A percentile compares a stretch with the other conserved stretches of the same genome.
Evolutionary conservation across 2,797 vertebrate species (phyloP).

Genomic region (Sciurus carolinensis): DNA sequence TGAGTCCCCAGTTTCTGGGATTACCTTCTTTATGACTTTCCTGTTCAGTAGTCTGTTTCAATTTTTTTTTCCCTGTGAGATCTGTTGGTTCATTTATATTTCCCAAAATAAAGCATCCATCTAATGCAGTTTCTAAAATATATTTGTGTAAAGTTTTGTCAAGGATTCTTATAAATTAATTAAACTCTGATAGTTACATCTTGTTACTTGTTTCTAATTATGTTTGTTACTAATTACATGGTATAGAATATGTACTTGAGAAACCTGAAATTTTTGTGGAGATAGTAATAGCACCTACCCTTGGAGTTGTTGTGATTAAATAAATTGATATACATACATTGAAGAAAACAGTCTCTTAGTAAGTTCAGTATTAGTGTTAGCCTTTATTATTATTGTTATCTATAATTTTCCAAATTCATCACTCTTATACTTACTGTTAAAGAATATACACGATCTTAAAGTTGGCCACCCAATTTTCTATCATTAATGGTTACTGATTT

Average conservation of each 20-base stretch:
- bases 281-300: background rate
- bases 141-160: background rate
- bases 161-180: background rate
- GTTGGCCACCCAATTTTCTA: background rate
- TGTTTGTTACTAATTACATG: background rate
- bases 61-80: background rate
- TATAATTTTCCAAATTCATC: background rate
- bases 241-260: background rate
- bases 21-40: background rate
- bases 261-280: constrained; percentile 25
- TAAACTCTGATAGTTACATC: background rate
- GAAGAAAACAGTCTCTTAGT: background rate
- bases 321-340: background rate
- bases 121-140: background rate
- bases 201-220: background rate
- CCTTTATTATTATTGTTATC: background rate
- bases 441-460: background rate
- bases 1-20: background rate
- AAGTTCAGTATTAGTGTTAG: background rate
- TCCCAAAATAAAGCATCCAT: background rate
- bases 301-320: background rate
- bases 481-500: background rate
- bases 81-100: background rate
- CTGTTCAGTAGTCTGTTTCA: background rate
- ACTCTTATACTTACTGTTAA: background rate